phyloP scores from a whole-genome alignment of 2,888 invertebrate genomes.

The Thera obeliscata region DNA sequence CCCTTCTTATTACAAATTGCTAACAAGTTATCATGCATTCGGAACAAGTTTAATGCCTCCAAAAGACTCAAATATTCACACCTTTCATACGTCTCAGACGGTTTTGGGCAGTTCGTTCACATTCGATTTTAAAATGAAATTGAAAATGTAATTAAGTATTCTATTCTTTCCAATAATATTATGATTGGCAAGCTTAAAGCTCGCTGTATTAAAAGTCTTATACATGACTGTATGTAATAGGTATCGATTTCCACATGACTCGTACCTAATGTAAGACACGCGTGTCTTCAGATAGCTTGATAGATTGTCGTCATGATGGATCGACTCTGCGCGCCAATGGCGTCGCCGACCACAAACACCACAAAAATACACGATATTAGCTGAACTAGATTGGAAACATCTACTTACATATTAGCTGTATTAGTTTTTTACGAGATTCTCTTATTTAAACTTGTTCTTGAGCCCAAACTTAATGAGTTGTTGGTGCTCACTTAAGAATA shows the following conservation, averaged over 20 bases:
- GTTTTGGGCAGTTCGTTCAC: background rate
- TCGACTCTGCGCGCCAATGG: slow-evolving; percentile 55
- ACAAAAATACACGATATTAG: slow-evolving; percentile 36
- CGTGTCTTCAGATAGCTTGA: slow-evolving; percentile 56
- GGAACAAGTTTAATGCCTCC: slow-evolving; percentile 9
- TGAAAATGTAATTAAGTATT: background rate
- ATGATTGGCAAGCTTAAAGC: background rate
- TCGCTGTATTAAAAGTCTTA: slow-evolving; percentile 6
- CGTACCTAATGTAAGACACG: slow-evolving; percentile 45
- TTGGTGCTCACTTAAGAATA: background rate
- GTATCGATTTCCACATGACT: slow-evolving; percentile 22
- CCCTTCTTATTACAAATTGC: slow-evolving; percentile 15
- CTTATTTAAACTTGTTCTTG: background rate
- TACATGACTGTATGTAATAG: slow-evolving; percentile 1
- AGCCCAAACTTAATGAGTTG: background rate
- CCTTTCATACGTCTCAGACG: background rate
- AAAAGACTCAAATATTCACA: background rate
- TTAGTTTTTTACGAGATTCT: slow-evolving; percentile 1
- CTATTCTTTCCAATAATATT: too few relatives aligned
- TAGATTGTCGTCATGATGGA: slow-evolving; percentile 73
- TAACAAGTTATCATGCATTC: slow-evolving; percentile 12
- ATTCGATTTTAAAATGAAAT: background rate
- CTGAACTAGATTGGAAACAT: slow-evolving; percentile 34
- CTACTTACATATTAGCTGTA: slow-evolving; percentile 23
- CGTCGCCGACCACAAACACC: slow-evolving; percentile 62